Evolutionary conservation across 2,113 vertebrate species (phyloP).

Genomic region (Vicugna pacos): DNA sequence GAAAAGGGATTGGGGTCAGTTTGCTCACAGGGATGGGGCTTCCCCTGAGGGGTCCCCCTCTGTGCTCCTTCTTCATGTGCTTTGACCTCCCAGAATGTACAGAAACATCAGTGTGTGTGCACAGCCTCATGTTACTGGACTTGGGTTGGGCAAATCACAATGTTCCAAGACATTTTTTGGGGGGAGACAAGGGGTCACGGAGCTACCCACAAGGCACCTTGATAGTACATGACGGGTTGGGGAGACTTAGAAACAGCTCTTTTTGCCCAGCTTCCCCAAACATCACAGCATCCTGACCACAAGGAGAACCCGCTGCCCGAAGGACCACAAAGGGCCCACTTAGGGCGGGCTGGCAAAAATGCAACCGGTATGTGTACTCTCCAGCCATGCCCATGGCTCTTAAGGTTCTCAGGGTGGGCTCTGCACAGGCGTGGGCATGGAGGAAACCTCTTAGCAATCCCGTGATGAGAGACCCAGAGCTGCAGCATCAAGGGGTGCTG

Average conservation of each 20-base stretch:
- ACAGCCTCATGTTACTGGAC: accelerated
- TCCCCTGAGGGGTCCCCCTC: background rate
- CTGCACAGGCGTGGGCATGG: too few relatives aligned
- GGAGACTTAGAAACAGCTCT: background rate
- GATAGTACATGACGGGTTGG: background rate
- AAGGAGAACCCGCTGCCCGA: background rate
- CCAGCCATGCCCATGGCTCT: background rate
- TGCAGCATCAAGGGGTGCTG: background rate
- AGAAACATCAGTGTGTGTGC: background rate
- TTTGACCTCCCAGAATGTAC: background rate
- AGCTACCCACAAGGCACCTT: background rate
- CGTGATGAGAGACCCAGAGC: accelerated
- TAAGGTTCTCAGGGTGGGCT: background rate
- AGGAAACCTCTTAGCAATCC: too few relatives aligned
- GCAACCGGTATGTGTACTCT: accelerated
- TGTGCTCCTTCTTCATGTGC: background rate
- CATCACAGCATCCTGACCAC: background rate
- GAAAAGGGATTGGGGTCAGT: background rate
- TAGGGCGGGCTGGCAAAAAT: background rate
- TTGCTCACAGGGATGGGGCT: background rate
- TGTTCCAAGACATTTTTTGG: accelerated
- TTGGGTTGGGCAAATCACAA: accelerated
- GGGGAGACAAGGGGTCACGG: background rate
- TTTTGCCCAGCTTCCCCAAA: background rate
- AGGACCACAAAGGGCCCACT: background rate